Evolutionary conservation across 2,113 vertebrate genomes (phyloP).

Genomic region (Recurvirostra avosetta): DNA sequence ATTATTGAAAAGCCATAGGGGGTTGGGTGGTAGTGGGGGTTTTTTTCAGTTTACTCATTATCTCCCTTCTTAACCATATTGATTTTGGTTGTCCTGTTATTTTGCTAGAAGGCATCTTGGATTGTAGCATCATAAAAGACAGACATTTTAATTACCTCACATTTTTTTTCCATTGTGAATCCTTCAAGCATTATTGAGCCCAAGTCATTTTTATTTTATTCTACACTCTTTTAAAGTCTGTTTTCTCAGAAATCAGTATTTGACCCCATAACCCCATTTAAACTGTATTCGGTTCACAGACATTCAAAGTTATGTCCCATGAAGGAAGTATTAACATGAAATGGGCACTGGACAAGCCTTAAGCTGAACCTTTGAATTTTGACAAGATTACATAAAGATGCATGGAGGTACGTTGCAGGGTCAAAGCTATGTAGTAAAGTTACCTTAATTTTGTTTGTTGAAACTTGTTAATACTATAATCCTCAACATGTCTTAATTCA

Average conservation of each 20-base stretch:
- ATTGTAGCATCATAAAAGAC: background rate
- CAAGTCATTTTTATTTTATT: background rate
- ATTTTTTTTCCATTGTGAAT: background rate
- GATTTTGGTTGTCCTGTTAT: background rate
- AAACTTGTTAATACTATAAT: background rate
- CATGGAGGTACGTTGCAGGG: background rate
- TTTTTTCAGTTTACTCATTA: background rate
- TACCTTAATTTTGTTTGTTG: background rate
- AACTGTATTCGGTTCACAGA: background rate
- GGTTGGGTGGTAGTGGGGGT: background rate
- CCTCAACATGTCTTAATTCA: background rate
- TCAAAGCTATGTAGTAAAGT: background rate
- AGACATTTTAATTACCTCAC: background rate
- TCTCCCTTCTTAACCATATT: background rate
- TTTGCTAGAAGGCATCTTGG: background rate
- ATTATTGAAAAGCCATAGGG: background rate
- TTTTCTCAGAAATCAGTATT: background rate
- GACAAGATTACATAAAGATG: background rate
- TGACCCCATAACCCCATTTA: background rate
- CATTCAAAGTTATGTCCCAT: background rate
- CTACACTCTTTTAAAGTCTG: background rate
- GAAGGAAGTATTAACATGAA: background rate
- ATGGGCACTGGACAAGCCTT: background rate
- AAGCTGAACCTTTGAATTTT: background rate
- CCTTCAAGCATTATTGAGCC: background rate